These are phyloP conservation scores for Epinephelus fuscoguttatus DNA, from an alignment of 2,113 vertebrate genomes.

Conservation along the genomic window DNA sequence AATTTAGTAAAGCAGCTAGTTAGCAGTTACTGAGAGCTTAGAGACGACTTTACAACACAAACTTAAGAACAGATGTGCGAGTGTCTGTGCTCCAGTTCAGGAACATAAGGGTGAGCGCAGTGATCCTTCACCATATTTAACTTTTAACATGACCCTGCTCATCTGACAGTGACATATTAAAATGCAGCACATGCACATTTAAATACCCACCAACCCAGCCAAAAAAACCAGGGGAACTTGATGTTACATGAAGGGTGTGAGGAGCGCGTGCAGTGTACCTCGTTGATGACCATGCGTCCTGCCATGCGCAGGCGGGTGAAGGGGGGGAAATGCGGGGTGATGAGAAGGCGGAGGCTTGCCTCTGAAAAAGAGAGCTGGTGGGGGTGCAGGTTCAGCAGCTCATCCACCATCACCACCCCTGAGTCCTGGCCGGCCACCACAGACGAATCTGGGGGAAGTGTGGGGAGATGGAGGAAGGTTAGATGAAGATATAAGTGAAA, in stretches of 20 bases:
- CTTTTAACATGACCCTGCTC: background rate
- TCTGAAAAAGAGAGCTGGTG: constrained; percentile 86
- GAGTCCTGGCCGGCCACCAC: constrained; percentile 77
- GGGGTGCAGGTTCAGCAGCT: constrained; percentile 78
- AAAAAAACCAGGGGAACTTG: constrained; percentile 17
- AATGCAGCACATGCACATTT: background rate
- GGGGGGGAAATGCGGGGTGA: constrained; percentile 79
- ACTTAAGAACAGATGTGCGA: background rate
- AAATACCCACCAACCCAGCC: constrained; percentile 32
- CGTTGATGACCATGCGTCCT: constrained; percentile 80
- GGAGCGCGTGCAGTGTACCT: constrained; percentile 72
- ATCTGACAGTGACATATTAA: background rate
- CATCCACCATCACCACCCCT: constrained; percentile 84
- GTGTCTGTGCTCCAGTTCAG: background rate
- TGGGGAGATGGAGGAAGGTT: background rate
- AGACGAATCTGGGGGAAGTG: constrained; percentile 66
- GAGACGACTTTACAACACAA: background rate
- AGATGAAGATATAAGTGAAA: background rate
- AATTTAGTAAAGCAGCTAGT: background rate
- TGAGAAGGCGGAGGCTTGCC: constrained; percentile 84
- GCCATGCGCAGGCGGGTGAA: constrained; percentile 78
- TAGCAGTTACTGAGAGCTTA: background rate
- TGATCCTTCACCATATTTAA: background rate
- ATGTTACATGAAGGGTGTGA: constrained; percentile 23
- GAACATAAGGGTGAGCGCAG: too few species aligned